Conservation (phyloP, 2,113 vertebrate species). For the Indri indri region DNA sequence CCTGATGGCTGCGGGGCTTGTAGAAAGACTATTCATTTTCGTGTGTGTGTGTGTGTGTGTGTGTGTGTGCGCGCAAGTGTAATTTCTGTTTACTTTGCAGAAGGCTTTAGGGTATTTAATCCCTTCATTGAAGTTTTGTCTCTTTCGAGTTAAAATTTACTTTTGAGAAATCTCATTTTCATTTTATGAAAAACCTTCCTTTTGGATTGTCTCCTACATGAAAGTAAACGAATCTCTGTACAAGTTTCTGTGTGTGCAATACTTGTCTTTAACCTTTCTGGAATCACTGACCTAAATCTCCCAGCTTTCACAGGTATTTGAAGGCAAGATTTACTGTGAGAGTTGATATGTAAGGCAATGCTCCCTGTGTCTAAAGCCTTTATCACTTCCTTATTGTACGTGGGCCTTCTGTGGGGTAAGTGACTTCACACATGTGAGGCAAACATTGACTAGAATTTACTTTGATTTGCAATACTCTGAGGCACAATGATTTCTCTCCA, state of each 20-base stretch:
- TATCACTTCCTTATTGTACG: background rate
- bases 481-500: background rate
- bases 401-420: background rate
- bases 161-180: slow-evolving; percentile 30
- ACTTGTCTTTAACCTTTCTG: background rate
- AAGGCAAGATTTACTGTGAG: background rate
- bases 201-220: background rate
- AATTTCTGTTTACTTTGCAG: background rate
- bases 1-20: rapidly evolving
- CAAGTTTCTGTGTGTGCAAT: background rate
- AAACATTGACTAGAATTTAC: background rate
- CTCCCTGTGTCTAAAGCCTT: background rate
- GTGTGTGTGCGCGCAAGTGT: background rate
- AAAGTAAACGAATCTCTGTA: background rate
- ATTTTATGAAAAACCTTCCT: background rate
- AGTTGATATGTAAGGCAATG: background rate
- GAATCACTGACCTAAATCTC: background rate
- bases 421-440: background rate
- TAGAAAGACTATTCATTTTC: background rate
- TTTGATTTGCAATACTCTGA: background rate
- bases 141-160: slow-evolving; percentile 38
- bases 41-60: background rate
- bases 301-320: background rate
- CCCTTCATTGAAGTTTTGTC: background rate
- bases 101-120: background rate